Percentiles rank a stretch among this genome's conserved stretches.
These are phyloP conservation scores for Tachysurus vachellii DNA, from an alignment of 2,113 vertebrate species.

Conservation along the genomic window DNA sequence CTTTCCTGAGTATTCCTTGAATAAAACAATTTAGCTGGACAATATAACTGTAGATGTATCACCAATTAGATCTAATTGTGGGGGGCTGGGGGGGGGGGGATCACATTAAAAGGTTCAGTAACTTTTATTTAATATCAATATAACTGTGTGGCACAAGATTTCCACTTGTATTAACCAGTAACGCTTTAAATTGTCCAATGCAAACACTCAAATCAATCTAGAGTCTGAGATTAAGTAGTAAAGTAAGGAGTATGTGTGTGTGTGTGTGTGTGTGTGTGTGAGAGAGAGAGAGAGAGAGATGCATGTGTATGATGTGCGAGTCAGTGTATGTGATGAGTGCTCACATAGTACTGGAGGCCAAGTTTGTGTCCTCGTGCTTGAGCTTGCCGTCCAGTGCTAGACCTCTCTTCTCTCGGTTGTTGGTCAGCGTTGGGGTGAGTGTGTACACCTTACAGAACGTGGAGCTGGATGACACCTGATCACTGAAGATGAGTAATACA, in stretches of 20 bases:
- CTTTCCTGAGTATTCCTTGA: neutral
- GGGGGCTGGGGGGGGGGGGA: too few relatives aligned
- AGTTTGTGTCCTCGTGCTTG: slow-evolving; percentile 82
- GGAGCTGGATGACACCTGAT: slow-evolving; percentile 78
- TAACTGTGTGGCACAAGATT: neutral
- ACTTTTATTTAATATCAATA: neutral
- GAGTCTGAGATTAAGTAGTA: neutral
- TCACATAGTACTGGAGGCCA: slow-evolving; percentile 83
- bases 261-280: neutral
- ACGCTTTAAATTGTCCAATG: neutral
- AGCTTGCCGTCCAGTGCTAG: slow-evolving; percentile 80
- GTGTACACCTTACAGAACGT: slow-evolving; percentile 83
- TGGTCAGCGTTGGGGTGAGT: slow-evolving; percentile 74
- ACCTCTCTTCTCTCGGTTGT: slow-evolving; percentile 79
- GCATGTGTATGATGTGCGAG: neutral
- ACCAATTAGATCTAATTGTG: neutral
- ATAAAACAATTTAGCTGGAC: neutral
- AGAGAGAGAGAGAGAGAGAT: neutral
- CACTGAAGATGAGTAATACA: slow-evolving; percentile 59
- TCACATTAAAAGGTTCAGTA: neutral
- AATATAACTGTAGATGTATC: neutral
- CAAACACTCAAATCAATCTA: neutral
- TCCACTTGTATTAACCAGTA: neutral
- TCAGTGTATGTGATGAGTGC: neutral
- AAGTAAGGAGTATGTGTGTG: neutral